Conservation (phyloP, 2,888 invertebrate species). For the Drosophila birchii region DNA sequence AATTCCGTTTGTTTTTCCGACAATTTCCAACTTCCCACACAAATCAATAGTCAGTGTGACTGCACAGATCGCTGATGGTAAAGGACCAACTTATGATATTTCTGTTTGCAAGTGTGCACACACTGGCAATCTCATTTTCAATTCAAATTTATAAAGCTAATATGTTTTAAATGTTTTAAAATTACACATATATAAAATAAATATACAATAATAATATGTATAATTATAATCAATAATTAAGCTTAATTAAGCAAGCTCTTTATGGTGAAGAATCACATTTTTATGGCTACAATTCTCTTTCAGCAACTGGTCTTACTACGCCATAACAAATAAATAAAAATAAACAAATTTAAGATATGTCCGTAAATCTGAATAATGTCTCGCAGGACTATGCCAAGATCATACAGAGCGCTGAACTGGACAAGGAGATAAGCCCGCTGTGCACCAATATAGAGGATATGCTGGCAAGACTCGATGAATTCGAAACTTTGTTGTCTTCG, state of each 20-base stretch:
- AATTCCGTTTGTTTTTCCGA: slow-evolving; percentile 4
- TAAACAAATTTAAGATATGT: background rate
- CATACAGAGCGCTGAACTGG: slow-evolving; percentile 86
- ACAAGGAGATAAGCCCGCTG: slow-evolving; percentile 86
- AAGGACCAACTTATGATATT: too few relatives aligned
- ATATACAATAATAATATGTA: too few relatives aligned
- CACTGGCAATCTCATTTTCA: too few relatives aligned
- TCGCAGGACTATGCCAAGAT: slow-evolving; percentile 86
- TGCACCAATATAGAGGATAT: slow-evolving; percentile 89
- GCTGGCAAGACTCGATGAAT: slow-evolving; percentile 88
- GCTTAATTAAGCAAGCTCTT: too few relatives aligned
- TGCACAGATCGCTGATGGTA: too few relatives aligned
- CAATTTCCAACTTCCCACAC: slow-evolving; percentile 24
- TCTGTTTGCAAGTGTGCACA: too few relatives aligned
- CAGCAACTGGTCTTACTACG: background rate
- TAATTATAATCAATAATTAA: too few relatives aligned
- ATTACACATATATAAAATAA: too few relatives aligned
- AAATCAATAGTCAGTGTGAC: slow-evolving; percentile 37
- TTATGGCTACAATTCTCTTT: too few relatives aligned
- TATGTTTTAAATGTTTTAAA: too few relatives aligned
- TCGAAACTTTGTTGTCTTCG: slow-evolving; percentile 87
- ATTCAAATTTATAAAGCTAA: too few relatives aligned
- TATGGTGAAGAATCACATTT: too few relatives aligned
- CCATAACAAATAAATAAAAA: background rate
- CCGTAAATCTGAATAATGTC: slow-evolving; percentile 17